Evolutionary conservation across 2,113 vertebrate species (phyloP), one percentile per base, ranked within the genome.

Genomic region (Jaculus jaculus): DNA sequence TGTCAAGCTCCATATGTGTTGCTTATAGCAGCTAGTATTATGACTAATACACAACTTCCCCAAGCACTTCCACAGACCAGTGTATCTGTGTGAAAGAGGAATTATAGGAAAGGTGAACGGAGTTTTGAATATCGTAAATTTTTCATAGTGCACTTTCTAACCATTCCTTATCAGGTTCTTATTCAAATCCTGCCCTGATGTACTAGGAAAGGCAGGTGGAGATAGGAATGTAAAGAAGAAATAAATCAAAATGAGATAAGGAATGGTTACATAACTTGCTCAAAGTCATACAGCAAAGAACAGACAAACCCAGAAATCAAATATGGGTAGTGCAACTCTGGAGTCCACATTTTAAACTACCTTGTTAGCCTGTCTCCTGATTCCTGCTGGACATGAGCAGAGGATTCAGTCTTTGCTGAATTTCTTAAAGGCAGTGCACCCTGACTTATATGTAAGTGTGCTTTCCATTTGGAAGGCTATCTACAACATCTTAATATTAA

Each of bases 241-340:
- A 54, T 54, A 54, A 10, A 54, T 54, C 42, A 89, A 69, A 34
- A 42, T 30, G 39, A 85, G 10, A 16, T 17, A 81, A 73, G 58
- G 72, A 94, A 71, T 42, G 12, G 4, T 51, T 95, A 77, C 39
- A 17, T 61, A 54, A 39, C n/a, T 42, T 83, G 32, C 9, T 85
- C 12, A 83, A n/a, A 37, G n/a, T 66, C 75, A 83, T 42, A 66
- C 0, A 80, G 28, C 32, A 51, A 51, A 72, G 16, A 88, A 74
- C 24, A 21, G 42, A 10, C 47, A 84, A 94, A 87, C 47, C 21
- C 81, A 91, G 66, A 39, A 87, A 65, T 84, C 24, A 87, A 81
- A 89, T 13, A 9, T 9, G 9, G 32, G 26, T 69, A 20, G 47
- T 26, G 16, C 79, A 58, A 82, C 18, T 61, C 71, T n/a, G 42